Base-by-base conservation (phyloP, 2,113 vertebrate genomes). In the Camelus dromedarius region DNA sequence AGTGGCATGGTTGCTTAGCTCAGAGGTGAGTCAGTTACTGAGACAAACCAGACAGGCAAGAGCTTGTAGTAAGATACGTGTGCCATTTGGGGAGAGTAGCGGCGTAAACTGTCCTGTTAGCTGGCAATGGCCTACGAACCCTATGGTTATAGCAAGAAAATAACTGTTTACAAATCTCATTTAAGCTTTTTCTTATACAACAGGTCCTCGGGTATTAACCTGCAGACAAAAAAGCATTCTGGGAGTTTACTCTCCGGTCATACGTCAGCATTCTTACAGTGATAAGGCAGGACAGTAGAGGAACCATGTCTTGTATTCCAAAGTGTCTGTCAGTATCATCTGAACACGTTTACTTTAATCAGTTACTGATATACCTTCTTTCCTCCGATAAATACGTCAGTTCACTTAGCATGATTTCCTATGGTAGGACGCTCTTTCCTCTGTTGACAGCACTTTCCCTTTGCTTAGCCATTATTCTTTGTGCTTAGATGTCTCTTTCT, bases 11-110 rank as follows among this genome's bases (percentile, higher is more conserved):
- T 54, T 69, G 22, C 64, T 42, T 52, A 32, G 20, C 66, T 95
- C 79, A 91, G 42, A 91, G 32, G 91, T 85, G 26, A 19, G 38
- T 82, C 70, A 84, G 81, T 67, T 93, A 52, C 32, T 56, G 52
- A 93, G 62, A 93, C 46, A n/a, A 66, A 93, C 5, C 38, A 93
- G 69, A 76, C 64, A 64, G 77, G 52, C 15, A 67, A 48, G 84
- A 88, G 42, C 52, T 73, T 62, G 1, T 69, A 18, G 77, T 86
- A 52, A 96, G 93, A 94, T 60, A 75, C 35, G 20, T 26, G 30
- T 46, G 66, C 4, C 19, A 60, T 72, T 72, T 56, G 83, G 8
- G 56, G 32, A 92, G 19, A 38, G 35, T n/a, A 56, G 48, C 76
- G 79, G 20, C 22, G 66, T 56, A 72, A 91, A 24, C 56, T 83